A percentile compares a stretch with the other conserved stretches of the same genome.
These are phyloP conservation scores for Scaptomyza montana DNA, from an alignment of 1,140 invertebrate genomes.

Conservation along the genomic window DNA sequence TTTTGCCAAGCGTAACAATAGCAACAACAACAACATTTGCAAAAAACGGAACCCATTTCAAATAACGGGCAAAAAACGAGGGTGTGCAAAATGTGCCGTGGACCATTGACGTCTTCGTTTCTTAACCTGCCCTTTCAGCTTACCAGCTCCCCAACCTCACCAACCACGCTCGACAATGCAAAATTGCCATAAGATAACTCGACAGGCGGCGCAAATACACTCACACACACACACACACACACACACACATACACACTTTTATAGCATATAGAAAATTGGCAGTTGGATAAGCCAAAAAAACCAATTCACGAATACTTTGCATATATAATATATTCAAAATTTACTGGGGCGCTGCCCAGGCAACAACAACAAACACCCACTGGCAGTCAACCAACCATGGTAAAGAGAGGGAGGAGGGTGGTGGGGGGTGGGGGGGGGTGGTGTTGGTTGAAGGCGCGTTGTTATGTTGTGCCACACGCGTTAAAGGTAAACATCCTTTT, in stretches of 20 bases:
- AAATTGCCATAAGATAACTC: constrained; percentile 80
- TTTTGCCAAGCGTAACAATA: constrained; percentile 59
- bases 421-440: not conserved
- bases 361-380: constrained; percentile 28
- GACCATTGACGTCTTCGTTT: constrained; percentile 21
- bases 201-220: constrained; percentile 61
- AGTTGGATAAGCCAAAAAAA: constrained; percentile 83
- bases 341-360: constrained; percentile 66
- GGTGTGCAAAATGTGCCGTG: constrained; percentile 71
- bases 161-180: constrained; percentile 32
- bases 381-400: not conserved
- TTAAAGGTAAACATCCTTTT: constrained; percentile 80
- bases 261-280: constrained; percentile 80
- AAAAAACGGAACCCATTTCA: constrained; percentile 74
- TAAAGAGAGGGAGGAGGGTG: not conserved
- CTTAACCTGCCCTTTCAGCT: not conserved
- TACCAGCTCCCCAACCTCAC: not conserved
- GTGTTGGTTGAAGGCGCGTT: not conserved
- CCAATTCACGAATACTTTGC: constrained; percentile 83
- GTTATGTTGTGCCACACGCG: constrained; percentile 60
- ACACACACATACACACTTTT: constrained; percentile 26
- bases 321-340: constrained; percentile 82
- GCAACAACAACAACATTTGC: constrained; percentile 51
- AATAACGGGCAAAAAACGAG: constrained; percentile 62
- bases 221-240: constrained; percentile 42